Base-by-base conservation (phyloP, 2,113 vertebrate species). In the Chascanopsetta lugubris region DNA sequence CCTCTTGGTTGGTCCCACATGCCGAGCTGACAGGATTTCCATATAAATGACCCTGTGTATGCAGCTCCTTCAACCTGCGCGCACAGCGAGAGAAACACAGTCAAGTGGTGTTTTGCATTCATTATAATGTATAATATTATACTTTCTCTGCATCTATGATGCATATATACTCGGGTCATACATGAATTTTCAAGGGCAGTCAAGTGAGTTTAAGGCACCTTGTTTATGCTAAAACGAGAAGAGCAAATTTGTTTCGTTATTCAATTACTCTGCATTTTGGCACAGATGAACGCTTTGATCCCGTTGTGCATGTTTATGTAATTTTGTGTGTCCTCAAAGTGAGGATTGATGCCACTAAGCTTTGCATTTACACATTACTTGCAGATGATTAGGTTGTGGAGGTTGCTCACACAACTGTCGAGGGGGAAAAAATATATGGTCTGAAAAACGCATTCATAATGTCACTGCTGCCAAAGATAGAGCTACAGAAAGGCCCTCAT, bases 41-140 rank as follows among this genome's bases (percentile, higher is more conserved):
- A 99, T n/a, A 97, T 38, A 77, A 97, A 99, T 40, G 96, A 96
- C 54, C 97, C 94, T 8, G 95, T 54, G 60, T 99, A 99, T 0
- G 96, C 95, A 1, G 91, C 68, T 68, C 97, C 97, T 91, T 99
- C 97, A 17, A 97, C 96, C 97, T 99, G 54, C 46, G 15, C 43
- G 54, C 0, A 36, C 13, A 2, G 4, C 48, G 46, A 47, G 18
- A 24, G 17, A 6, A 9, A 46, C n/a, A 58, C 8, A 6, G 24
- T 36, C 15, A n/a, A 68, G 10, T 21, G 13, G 0, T 12, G 34
- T 4, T 24, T 6, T 8, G n/a, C 9, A 2, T 32, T 24, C 12
- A 7, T 18, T 6, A 42, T n/a, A 18, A 18, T 18, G n/a, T 42
- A 18, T n/a, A 7, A 2, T 7, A 18, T 42, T 38, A n/a, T 50